Conservation (phyloP, 1,140 invertebrate genomes). For the Ptiloglossa arizonensis region DNA sequence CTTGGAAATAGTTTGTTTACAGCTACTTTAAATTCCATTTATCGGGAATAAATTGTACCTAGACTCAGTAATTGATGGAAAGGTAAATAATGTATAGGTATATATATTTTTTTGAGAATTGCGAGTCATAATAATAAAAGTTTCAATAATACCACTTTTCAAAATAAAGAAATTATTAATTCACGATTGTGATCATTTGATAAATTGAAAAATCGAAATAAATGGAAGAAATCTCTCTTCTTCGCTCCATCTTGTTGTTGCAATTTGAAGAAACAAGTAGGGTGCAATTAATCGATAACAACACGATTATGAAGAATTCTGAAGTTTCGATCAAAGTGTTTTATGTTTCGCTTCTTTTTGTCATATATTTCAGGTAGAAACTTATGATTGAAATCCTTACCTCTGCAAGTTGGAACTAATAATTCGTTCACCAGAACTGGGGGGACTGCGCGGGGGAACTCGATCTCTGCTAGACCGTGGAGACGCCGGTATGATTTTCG, state of each 20-base stretch:
- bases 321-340: too few species aligned
- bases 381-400: constrained; percentile 61
- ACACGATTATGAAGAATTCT: neutral
- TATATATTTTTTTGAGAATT: too few species aligned
- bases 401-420: constrained; percentile 76
- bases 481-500: constrained; percentile 75
- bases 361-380: neutral
- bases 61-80: too few species aligned
- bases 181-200: neutral
- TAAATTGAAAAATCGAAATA: neutral
- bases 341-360: neutral
- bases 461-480: constrained; percentile 75
- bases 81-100: too few species aligned
- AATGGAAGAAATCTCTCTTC: neutral
- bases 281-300: neutral
- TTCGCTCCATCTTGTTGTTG: neutral
- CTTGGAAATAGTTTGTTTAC: too few species aligned
- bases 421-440: constrained; percentile 75
- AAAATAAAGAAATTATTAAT: neutral
- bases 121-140: too few species aligned
- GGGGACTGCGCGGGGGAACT: constrained; percentile 76
- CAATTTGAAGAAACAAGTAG: neutral
- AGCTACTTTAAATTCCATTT: too few species aligned
- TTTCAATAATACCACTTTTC: too few species aligned
- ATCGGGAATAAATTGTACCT: too few species aligned